A percentile compares a stretch with the other conserved stretches of the same genome.
phyloP scores from a whole-genome alignment of 2,113 vertebrate genomes.

The Aptenodytes patagonicus region DNA sequence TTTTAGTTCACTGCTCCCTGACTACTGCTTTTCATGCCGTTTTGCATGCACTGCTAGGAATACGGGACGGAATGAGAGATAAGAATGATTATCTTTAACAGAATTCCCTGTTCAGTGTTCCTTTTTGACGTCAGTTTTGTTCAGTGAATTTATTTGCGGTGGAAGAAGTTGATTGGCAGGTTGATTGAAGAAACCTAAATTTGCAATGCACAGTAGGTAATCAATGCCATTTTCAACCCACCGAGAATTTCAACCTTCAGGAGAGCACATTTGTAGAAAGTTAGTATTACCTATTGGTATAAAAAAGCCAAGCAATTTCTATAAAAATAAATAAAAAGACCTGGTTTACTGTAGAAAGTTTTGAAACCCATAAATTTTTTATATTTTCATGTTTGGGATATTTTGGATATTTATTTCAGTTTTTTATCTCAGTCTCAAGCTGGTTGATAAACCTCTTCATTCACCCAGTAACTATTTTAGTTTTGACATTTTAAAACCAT shows the following conservation, averaged over 20 bases:
- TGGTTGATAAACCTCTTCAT: neutral
- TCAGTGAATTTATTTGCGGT: neutral
- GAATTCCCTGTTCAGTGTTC: neutral
- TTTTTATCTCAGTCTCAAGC: neutral
- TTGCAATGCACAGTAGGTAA: neutral
- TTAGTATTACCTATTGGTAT: neutral
- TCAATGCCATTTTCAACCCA: neutral
- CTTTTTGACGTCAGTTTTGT: neutral
- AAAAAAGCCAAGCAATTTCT: neutral
- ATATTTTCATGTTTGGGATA: neutral
- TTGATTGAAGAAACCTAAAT: neutral
- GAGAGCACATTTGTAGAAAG: neutral
- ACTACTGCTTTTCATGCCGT: neutral
- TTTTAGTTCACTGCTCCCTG: conserved; percentile 7
- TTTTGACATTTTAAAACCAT: neutral
- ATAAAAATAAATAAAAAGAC: neutral
- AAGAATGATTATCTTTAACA: neutral
- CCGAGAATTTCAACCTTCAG: neutral
- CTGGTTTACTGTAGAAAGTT: neutral
- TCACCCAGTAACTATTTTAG: neutral
- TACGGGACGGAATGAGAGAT: neutral
- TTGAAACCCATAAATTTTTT: neutral
- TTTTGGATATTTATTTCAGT: neutral
- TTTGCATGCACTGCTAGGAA: neutral
- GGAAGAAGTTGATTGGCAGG: neutral